Base-by-base conservation (phyloP, 1,140 invertebrate genomes). In the Neuroterus valhalla region DNA sequence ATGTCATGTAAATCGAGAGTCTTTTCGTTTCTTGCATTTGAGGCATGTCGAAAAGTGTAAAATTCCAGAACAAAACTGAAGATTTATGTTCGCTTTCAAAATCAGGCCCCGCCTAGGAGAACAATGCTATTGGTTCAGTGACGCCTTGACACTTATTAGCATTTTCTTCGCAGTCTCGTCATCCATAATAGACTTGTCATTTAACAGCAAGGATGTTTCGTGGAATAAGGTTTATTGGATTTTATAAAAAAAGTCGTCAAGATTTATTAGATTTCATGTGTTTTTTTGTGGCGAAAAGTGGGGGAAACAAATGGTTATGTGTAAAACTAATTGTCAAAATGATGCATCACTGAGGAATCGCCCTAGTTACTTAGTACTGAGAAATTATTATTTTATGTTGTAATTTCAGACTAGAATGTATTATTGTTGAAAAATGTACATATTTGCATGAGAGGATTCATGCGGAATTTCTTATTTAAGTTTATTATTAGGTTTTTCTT, bases 111-210 rank as follows among this genome's bases (percentile, higher is more conserved):
- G 52, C 52, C 52, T 62, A 62, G 52, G 31, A 62, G 52, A 62
- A 62, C 52, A 62, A 62, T 62, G 52, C 21, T 62, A 31, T 62
- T 62, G 52, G 52, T 62, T 62, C 52, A 62, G 21, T 62, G 26
- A 31, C 21, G 52, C 52, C 52, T 62, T 62, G 52, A 62, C 52
- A 62, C 52, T 62, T 62, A 62, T 62, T 62, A 62, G 52, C 19
- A 14, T 26, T 52, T 52, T 52, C 2, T 23, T 52, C 52, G 12
- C 23, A 62, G 52, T 10, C 52, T 62, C 52, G 52, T 62, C 52
- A 62, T 62, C 23, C 15, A 62, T 62, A 62, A 62, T 62, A 62
- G 23, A 26, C 52, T 62, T 62, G 52, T 62, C 26, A 62, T 62
- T 62, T 15, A 62, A 26, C 21, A 62, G 52, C 52, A 62, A 62